Base-by-base conservation (phyloP, 2,113 vertebrate species). In the Pycnonotus jocosus region DNA sequence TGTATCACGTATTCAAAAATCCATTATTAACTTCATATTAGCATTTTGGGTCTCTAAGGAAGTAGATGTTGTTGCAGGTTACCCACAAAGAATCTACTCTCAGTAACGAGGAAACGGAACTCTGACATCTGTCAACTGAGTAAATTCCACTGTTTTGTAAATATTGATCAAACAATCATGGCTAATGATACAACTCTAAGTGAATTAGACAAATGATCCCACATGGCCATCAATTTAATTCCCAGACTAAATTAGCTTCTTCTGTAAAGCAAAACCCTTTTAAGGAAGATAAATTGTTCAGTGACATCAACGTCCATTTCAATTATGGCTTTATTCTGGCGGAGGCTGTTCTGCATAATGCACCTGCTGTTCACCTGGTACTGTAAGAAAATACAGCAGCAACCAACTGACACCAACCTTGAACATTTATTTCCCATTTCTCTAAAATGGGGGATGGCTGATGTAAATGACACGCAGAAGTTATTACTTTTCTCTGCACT, bases 121-220 rank as follows among this genome's bases (percentile, higher is more conserved):
- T 72, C 81, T 92, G 82, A 92, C 88, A 95, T 92, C 80, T 96
- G 94, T 94, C 96, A 97, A 9, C 94, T n/a, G 84, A 95, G 94
- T 74, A 96, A 94, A 91, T 95, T 85, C 48, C 77, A 92, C 78
- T 88, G 72, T 95, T 97, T 93, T 90, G 94, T 93, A 97, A 96
- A 95, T 97, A 98, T 97, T 94, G 97, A 98, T 97, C 95, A 95
- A 82, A 86, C 92, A 89, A 97, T 97, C 96, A 95, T 80, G 85
- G 88, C 87, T 97, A 97, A 98, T 96, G 97, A 97, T 95, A 95
- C 76, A 90, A 84, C 64, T 81, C 93, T 76, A 97, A 98, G 87
- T 97, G 97, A 97, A 96, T 97, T 95, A 97, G 96, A 97, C 95
- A 92, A 96, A 96, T 76, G 86, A 88, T 96, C 95, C 96, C 93